Conservation (phyloP, 2,797 vertebrate genomes). For the Halcyon smyrnensis region DNA sequence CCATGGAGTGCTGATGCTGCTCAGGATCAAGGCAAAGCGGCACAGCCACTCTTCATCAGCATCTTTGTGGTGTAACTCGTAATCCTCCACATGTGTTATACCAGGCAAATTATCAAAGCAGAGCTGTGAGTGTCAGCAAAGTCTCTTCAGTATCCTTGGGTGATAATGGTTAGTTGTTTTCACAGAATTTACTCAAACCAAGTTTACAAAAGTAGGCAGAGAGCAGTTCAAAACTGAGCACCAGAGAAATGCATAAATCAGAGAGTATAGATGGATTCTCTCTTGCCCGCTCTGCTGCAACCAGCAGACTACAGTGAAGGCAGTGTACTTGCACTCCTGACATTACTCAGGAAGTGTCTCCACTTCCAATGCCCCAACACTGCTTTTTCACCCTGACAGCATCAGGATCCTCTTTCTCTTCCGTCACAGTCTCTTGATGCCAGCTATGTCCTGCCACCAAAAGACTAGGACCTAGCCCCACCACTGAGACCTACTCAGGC, state of each 20-base stretch:
- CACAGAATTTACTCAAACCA: neutral
- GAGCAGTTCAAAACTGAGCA: neutral
- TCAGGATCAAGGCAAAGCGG: neutral
- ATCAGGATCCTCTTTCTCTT: neutral
- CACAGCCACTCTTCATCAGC: neutral
- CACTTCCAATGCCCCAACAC: neutral
- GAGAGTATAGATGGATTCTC: neutral
- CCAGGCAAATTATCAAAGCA: constrained; percentile 22
- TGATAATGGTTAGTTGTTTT: neutral
- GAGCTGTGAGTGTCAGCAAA: neutral
- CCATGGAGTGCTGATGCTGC: neutral
- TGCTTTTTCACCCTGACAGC: neutral
- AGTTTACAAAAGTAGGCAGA: neutral
- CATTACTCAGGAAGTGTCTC: neutral
- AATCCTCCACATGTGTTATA: neutral
- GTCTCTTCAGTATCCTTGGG: neutral
- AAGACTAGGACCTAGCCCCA: neutral
- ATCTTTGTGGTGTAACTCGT: neutral
- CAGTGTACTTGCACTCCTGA: neutral
- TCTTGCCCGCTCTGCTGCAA: neutral
- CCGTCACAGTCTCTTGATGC: neutral
- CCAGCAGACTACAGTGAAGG: neutral
- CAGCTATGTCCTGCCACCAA: neutral
- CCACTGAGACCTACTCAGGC: neutral
- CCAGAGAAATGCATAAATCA: neutral